Conservation (phyloP, 2,888 invertebrate genomes). For the Gnatocerus cornutus region DNA sequence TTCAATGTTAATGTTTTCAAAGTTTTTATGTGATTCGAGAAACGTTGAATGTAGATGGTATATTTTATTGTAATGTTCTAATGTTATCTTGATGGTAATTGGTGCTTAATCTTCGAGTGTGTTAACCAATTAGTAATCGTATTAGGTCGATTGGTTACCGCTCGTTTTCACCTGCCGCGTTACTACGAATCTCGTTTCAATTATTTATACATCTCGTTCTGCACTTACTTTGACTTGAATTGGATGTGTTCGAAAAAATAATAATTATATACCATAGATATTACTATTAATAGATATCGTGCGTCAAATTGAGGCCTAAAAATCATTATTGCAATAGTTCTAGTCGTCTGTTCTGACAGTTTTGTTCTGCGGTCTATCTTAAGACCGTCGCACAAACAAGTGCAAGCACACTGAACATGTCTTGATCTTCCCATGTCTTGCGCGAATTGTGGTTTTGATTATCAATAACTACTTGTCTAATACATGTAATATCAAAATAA, state of each 20-base stretch:
- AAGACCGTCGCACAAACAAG: constrained; percentile 61
- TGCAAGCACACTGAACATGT: constrained; percentile 67
- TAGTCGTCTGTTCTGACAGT: constrained; percentile 61
- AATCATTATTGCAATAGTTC: constrained; percentile 65
- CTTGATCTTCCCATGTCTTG: constrained; percentile 70
- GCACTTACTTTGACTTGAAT: constrained; percentile 63
- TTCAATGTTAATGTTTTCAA: constrained; percentile 71
- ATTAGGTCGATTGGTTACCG: constrained; percentile 26
- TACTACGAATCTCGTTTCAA: constrained; percentile 54
- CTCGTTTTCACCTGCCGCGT: constrained; percentile 59
- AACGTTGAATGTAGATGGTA: constrained; percentile 67
- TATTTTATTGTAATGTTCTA: constrained; percentile 66
- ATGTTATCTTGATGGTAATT: constrained; percentile 66
- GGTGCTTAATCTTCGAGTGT: constrained; percentile 62
- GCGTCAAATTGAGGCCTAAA: constrained; percentile 66
- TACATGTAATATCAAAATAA: constrained; percentile 69
- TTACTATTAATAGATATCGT: constrained; percentile 52
- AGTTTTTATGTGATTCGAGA: constrained; percentile 70
- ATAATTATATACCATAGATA: constrained; percentile 49
- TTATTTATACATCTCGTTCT: constrained; percentile 56
- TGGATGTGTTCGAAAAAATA: constrained; percentile 64
- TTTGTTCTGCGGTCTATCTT: constrained; percentile 62
- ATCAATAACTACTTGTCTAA: constrained; percentile 68
- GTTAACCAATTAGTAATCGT: constrained; percentile 12
- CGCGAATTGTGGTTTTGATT: constrained; percentile 68